Base-by-base conservation (phyloP, 1,140 invertebrate genomes). In the Whitmania pigra region DNA sequence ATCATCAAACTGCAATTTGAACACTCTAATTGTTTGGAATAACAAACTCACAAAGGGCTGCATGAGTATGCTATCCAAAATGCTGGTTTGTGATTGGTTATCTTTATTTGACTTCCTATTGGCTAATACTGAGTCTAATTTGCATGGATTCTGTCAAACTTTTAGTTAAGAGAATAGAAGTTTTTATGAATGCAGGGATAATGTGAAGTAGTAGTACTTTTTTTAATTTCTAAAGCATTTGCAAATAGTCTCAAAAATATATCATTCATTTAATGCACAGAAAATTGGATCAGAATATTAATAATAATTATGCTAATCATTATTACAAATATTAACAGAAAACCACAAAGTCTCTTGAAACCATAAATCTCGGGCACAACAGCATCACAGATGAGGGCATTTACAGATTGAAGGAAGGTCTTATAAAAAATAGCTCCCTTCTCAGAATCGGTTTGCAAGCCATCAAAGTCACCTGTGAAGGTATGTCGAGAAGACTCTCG, bases 11-110 rank as follows among this genome's bases (percentile, higher is more conserved):
- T 82, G 84, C 71, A 89, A 90, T 15, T 83, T 93, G n/a, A 87
- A 86, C 67, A 88, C 90, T 53, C 83, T 94, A 20, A 87, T 91
- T n/a, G 78, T 93, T 20, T 92, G 90, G 89, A 91, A 92, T 81
- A 94, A 93, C 80, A 88, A 89, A 78, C 81, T 93, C 54, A 90
- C 88, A 25, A 86, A 87, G 77, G 87, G 88, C 76, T 87, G 87
- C 60, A 88, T 88, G 74, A 76, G 83, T 20, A 82, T 87, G 76
- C 79, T 92, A 68, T 84, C 84, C 70, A 85, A 84, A 80, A 84
- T 87, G 55, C 77, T 90, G 81, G 88, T 89, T 80, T 83, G 74
- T 72, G 15, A 22, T 36, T 53, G n/a, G 25, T 54, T n/a, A 4
- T n/a, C 49, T 49, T n/a, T 36, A 5, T 6, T 29, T 43, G 43